These are phyloP conservation scores for Meloidogyne floridensis DNA, from an alignment of 1,140 invertebrate species.

Conservation along the genomic window DNA sequence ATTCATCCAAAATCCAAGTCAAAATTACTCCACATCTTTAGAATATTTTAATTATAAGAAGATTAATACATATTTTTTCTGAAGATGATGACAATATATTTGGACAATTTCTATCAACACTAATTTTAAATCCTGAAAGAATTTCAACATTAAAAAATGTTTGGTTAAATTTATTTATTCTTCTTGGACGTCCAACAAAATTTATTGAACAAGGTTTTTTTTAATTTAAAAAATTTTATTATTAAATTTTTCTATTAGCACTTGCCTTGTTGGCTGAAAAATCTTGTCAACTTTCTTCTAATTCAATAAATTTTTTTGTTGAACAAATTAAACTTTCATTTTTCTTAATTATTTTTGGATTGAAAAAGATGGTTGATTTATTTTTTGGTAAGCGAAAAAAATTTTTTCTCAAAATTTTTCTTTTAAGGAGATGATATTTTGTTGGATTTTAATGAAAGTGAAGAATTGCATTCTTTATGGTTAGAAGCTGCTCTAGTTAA, in stretches of 20 bases:
- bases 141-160: slow-evolving; percentile 37
- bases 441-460: slow-evolving; percentile 50
- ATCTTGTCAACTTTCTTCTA: slow-evolving; percentile 2
- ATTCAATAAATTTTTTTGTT: slow-evolving; percentile 24
- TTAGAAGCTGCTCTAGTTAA: slow-evolving; percentile 25
- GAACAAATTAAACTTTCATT: slow-evolving; percentile 53
- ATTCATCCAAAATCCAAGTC: no score
- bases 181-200: slow-evolving; percentile 52
- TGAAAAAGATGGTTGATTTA: slow-evolving; percentile 59
- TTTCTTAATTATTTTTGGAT: slow-evolving; percentile 54
- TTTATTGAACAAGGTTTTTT: slow-evolving; percentile 45
- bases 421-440: slow-evolving; percentile 48
- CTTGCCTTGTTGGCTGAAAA: slow-evolving; percentile 12
- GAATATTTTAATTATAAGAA: no score
- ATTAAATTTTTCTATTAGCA: not conserved
- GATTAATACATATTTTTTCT: not conserved
- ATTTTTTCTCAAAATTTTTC: slow-evolving; percentile 8
- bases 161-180: slow-evolving; percentile 47
- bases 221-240: not conserved
- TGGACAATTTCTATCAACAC: slow-evolving; percentile 3
- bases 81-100: slow-evolving; percentile 21
- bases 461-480: slow-evolving; percentile 49
- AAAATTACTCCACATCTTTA: no score
- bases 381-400: slow-evolving; percentile 54
- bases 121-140: not conserved